phyloP scores from a whole-genome alignment of 2,113 vertebrate genomes.

The Chionis minor region DNA sequence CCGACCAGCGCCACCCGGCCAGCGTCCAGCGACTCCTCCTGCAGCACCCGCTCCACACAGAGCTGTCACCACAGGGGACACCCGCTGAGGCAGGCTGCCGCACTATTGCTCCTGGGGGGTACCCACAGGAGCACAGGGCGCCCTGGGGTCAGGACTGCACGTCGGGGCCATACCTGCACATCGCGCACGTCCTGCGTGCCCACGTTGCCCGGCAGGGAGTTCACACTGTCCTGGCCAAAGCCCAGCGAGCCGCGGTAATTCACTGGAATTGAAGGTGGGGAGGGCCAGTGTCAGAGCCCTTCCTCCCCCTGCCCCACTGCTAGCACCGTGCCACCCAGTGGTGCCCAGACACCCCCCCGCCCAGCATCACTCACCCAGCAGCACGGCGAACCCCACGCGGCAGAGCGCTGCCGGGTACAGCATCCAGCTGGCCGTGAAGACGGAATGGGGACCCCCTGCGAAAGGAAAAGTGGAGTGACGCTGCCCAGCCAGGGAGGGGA shows the following conservation, averaged over 20 bases:
- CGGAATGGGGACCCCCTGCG: slow-evolving; percentile 90
- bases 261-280: slow-evolving; percentile 64
- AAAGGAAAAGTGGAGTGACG: neutral
- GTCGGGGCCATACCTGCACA: slow-evolving; percentile 81
- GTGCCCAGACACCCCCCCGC: too few species aligned
- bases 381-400: slow-evolving; percentile 85
- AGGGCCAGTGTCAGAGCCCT: neutral
- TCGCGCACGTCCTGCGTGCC: slow-evolving; percentile 91
- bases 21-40: slow-evolving; percentile 72
- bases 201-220: slow-evolving; percentile 86
- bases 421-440: slow-evolving; percentile 86
- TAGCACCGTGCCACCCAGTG: neutral
- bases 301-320: accelerated
- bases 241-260: slow-evolving; percentile 94
- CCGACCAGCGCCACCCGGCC: slow-evolving; percentile 83
- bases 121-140: accelerated
- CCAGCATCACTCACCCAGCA: slow-evolving; percentile 79
- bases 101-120: neutral
- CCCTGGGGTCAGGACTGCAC: accelerated
- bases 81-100: neutral
- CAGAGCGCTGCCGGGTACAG: slow-evolving; percentile 83
- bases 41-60: slow-evolving; percentile 85
- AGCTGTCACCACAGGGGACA: slow-evolving; percentile 65
- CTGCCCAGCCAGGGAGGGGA: neutral
- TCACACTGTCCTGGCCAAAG: slow-evolving; percentile 90